These are phyloP conservation scores for Euura lappo DNA, from an alignment of 1,140 invertebrate species.

Conservation along the genomic window DNA sequence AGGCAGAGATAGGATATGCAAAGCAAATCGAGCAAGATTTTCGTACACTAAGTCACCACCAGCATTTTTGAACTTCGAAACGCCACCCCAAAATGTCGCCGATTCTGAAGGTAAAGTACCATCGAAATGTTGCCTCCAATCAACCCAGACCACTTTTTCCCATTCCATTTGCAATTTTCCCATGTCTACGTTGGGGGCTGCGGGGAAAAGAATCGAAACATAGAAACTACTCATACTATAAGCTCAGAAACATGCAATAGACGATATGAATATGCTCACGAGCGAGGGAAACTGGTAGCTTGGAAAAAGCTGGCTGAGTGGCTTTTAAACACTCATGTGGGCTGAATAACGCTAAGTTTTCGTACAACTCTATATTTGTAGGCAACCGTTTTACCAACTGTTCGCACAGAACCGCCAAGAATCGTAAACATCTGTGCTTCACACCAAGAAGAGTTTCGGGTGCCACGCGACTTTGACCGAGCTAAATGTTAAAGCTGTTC, in stretches of 20 bases:
- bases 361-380: slow-evolving; percentile 14
- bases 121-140: slow-evolving; percentile 15
- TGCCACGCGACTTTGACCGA: slow-evolving; percentile 16
- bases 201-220: slow-evolving; percentile 15
- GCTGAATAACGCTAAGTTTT: slow-evolving; percentile 9
- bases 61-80: slow-evolving; percentile 18
- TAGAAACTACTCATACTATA: slow-evolving; percentile 10
- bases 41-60: slow-evolving; percentile 16
- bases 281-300: slow-evolving; percentile 9
- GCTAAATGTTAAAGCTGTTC: slow-evolving; percentile 12
- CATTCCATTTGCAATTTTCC: slow-evolving; percentile 12
- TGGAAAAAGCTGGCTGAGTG: slow-evolving; percentile 15
- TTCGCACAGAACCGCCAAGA: slow-evolving; percentile 16
- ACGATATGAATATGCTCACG: slow-evolving; percentile 12
- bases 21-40: slow-evolving; percentile 18
- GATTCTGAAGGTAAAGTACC: slow-evolving; percentile 16
- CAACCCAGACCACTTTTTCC: slow-evolving; percentile 14
- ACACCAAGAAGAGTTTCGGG: slow-evolving; percentile 14
- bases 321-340: slow-evolving; percentile 16
- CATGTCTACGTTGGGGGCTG: slow-evolving; percentile 13
- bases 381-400: slow-evolving; percentile 16
- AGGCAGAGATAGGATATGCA: slow-evolving; percentile 20
- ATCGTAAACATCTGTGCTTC: slow-evolving; percentile 12
- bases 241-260: slow-evolving; percentile 16
- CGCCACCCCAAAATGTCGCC: slow-evolving; percentile 16